A percentile compares a stretch with the other conserved stretches of the same genome.
phyloP scores from a whole-genome alignment of 2,113 vertebrate species.

The Ceuthmochares aereus region DNA sequence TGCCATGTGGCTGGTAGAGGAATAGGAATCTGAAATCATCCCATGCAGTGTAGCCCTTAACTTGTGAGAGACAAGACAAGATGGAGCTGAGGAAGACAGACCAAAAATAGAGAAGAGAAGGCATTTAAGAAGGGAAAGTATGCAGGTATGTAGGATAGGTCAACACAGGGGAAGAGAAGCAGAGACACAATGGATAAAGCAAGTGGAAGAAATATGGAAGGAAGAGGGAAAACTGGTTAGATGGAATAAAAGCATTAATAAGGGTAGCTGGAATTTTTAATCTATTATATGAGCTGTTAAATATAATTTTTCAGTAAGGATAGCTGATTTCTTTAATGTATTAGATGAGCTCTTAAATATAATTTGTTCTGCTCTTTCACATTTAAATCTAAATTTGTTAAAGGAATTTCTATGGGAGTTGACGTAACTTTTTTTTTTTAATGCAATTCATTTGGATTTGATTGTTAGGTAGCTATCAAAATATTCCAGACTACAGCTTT shows the following conservation, averaged over 20 bases:
- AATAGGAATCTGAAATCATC: background rate
- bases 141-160: background rate
- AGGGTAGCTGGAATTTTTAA: background rate
- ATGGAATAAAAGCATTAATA: background rate
- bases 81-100: background rate
- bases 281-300: background rate
- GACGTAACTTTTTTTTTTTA: background rate
- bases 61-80: background rate
- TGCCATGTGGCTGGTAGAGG: fast-evolving
- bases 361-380: slow-evolving; percentile 7
- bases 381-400: background rate
- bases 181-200: background rate
- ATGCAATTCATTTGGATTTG: background rate
- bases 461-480: background rate
- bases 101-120: background rate
- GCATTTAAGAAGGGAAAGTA: background rate
- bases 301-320: background rate
- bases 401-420: background rate
- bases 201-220: background rate
- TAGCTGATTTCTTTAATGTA: background rate
- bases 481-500: background rate
- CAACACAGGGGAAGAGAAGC: background rate
- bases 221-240: background rate
- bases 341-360: background rate
- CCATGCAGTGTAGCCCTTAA: background rate